These are phyloP conservation scores for Linurgus olivaceus DNA, from an alignment of 2,797 vertebrate species.

Conservation along the genomic window DNA sequence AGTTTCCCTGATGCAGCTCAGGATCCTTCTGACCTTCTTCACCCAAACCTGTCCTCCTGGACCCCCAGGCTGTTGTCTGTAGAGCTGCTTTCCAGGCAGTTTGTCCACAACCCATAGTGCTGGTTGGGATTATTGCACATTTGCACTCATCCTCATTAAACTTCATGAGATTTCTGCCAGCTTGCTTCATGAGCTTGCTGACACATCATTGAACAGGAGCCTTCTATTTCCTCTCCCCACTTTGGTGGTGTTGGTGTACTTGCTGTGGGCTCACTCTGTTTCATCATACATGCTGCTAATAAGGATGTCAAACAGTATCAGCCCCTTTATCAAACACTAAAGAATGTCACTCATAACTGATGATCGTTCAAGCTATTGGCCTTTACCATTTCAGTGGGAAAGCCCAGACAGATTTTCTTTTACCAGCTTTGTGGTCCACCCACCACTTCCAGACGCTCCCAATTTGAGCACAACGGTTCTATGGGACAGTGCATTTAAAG, in stretches of 20 bases:
- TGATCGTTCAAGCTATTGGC: neutral
- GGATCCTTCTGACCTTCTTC: neutral
- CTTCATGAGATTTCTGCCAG: neutral
- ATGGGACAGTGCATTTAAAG: neutral
- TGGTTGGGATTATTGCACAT: neutral
- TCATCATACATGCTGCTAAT: neutral
- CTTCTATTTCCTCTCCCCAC: neutral
- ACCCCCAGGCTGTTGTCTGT: neutral
- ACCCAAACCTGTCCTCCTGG: neutral
- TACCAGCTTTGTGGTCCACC: neutral
- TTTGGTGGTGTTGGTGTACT: neutral
- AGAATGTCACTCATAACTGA: neutral
- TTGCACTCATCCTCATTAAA: neutral
- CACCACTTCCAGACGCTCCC: neutral
- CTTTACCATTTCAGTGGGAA: neutral
- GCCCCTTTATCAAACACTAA: neutral
- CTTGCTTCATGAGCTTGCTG: neutral
- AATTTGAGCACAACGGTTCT: neutral
- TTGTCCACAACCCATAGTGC: neutral
- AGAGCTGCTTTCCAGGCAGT: neutral
- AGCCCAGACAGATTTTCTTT: neutral
- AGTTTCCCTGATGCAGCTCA: neutral
- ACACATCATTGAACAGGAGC: neutral
- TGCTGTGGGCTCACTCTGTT: neutral
- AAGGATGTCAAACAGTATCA: neutral